phyloP scores from a whole-genome alignment of 37 sponge, comb jelly and placozoan genomes.

The Mnemiopsis leidyi region DNA sequence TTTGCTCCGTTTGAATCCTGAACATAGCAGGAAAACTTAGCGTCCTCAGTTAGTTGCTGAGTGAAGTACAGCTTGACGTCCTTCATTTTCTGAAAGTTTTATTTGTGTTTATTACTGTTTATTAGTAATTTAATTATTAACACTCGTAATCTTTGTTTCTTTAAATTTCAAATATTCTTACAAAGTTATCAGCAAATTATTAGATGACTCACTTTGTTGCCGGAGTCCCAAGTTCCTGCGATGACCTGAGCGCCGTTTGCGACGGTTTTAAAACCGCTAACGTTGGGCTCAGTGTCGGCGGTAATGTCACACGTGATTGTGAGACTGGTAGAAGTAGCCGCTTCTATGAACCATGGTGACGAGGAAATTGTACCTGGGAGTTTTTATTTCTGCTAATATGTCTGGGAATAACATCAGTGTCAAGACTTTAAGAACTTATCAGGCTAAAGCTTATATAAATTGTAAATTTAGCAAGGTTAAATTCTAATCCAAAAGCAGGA shows the following conservation, averaged over 20 bases:
- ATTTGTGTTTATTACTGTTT: no score
- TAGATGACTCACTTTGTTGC: no score
- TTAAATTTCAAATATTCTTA: not conserved
- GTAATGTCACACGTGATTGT: conserved; percentile 4
- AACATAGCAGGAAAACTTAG: not conserved
- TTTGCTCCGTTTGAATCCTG: not conserved
- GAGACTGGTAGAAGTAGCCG: not conserved
- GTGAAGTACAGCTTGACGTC: not conserved
- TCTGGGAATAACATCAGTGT: no score
- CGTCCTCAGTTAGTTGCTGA: not conserved
- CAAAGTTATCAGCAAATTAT: not conserved
- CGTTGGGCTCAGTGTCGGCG: not conserved
- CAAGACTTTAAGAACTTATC: no score
- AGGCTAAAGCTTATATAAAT: no score
- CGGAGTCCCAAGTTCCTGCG: not conserved
- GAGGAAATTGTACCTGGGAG: not conserved
- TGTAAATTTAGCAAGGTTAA: no score
- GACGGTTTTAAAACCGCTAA: not conserved
- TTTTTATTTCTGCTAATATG: no score
- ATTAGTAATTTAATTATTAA: no score
- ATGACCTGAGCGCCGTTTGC: not conserved
- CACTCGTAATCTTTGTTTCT: no score
- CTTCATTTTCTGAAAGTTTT: not conserved
- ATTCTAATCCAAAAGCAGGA: no score
- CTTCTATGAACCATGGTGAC: not conserved